phyloP scores from a whole-genome alignment of 2,888 invertebrate species.

The Tipula vernalis region DNA sequence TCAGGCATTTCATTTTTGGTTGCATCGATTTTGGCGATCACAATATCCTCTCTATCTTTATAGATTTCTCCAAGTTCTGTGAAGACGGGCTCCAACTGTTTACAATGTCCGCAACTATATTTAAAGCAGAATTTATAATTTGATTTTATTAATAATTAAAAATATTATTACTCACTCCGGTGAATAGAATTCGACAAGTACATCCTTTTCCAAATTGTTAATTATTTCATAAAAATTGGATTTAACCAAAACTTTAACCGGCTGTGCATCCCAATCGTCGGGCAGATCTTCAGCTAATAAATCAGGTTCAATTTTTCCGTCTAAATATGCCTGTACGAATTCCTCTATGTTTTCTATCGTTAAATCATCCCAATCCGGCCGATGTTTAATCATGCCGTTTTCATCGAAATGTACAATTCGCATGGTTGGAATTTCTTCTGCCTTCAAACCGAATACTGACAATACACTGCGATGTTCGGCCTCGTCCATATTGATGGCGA shows the following conservation, averaged over 20 bases:
- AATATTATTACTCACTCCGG: background rate
- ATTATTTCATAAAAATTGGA: background rate
- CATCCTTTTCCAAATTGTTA: background rate
- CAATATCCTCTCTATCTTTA: background rate
- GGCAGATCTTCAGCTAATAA: background rate
- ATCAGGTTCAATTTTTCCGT: background rate
- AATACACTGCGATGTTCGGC: background rate
- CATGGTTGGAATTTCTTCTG: background rate
- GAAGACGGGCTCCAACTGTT: background rate
- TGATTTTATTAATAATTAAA: background rate
- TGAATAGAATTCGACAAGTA: background rate
- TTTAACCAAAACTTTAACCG: background rate
- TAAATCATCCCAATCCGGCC: background rate
- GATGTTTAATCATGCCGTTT: background rate
- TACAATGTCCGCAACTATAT: background rate
- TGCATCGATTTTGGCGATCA: background rate
- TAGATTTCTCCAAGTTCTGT: background rate
- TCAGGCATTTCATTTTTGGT: background rate
- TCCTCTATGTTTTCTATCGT: background rate
- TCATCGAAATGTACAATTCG: background rate
- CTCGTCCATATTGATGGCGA: background rate
- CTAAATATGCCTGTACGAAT: background rate
- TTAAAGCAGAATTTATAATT: background rate
- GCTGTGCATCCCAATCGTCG: background rate
- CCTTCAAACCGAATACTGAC: background rate